Evolutionary conservation across 2,113 vertebrate genomes (phyloP).

Genomic region (Trachemys scripta): DNA sequence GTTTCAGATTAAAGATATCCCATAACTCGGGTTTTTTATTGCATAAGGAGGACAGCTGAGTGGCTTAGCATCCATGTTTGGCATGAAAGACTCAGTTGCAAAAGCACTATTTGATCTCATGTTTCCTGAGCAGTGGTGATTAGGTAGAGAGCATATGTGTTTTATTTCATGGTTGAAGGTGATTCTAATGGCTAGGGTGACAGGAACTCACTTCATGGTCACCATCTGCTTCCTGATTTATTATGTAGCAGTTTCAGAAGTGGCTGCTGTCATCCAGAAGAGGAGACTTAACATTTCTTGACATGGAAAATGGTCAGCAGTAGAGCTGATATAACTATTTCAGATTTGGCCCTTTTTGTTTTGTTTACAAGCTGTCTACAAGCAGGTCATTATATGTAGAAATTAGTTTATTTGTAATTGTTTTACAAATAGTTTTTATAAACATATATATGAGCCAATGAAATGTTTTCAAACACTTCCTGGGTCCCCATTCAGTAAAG

Average conservation of each 20-base stretch:
- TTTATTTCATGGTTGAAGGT: background rate
- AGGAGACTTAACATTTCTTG: background rate
- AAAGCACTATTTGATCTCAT: background rate
- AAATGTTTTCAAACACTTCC: background rate
- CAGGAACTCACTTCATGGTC: background rate
- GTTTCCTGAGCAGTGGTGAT: background rate
- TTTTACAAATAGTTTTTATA: slow-evolving; percentile 25
- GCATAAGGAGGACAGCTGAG: background rate
- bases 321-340: too few species aligned
- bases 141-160: background rate
- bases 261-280: background rate
- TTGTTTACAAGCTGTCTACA: background rate
- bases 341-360: background rate
- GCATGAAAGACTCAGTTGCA: background rate
- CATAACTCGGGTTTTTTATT: background rate
- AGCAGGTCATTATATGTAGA: background rate
- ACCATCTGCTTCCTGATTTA: background rate
- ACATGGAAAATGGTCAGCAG: background rate
- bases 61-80: background rate
- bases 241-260: background rate
- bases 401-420: background rate
- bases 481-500: background rate
- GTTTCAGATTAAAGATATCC: background rate
- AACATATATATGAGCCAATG: background rate
- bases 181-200: background rate